Conservation (phyloP, 2,888 invertebrate genomes). For the Phorcus lineatus region DNA sequence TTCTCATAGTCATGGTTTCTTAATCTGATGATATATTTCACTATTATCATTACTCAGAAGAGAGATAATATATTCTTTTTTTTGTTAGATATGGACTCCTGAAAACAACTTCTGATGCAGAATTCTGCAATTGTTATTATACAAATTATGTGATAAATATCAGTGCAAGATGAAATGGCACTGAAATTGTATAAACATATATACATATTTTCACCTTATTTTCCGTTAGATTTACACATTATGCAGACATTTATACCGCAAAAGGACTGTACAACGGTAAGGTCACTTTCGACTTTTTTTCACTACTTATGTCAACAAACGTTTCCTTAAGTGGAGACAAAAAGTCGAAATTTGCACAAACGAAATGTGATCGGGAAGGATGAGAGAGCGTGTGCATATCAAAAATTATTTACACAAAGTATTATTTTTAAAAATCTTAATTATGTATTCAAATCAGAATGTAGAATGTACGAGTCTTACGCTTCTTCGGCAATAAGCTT, state of each 20-base stretch:
- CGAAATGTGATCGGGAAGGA: conserved; percentile 9
- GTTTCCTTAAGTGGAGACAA: neutral
- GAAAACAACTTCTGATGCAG: neutral
- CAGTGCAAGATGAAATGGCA: neutral
- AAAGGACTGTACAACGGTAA: neutral
- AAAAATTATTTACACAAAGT: conserved; percentile 13
- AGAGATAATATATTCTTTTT: neutral
- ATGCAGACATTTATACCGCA: conserved; percentile 13
- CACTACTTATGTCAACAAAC: neutral
- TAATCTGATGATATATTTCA: too few relatives aligned
- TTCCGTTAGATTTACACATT: neutral
- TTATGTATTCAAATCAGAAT: neutral
- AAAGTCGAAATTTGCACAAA: conserved; percentile 5
- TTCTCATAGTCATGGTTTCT: too few relatives aligned
- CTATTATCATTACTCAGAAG: too few relatives aligned
- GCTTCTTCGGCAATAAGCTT: too few relatives aligned
- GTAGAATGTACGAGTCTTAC: neutral
- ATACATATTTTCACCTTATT: neutral
- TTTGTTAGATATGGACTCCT: neutral
- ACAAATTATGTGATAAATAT: conserved; percentile 4
- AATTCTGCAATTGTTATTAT: conserved; percentile 1
- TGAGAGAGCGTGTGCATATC: conserved; percentile 22
- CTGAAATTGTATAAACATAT: conserved; percentile 13
- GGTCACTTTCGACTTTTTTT: neutral
- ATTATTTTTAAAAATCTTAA: conserved; percentile 9